A percentile compares a stretch with the other conserved stretches of the same genome.
Conservation (phyloP, 2,888 invertebrate genomes). For the Criorhina ranunculi region DNA sequence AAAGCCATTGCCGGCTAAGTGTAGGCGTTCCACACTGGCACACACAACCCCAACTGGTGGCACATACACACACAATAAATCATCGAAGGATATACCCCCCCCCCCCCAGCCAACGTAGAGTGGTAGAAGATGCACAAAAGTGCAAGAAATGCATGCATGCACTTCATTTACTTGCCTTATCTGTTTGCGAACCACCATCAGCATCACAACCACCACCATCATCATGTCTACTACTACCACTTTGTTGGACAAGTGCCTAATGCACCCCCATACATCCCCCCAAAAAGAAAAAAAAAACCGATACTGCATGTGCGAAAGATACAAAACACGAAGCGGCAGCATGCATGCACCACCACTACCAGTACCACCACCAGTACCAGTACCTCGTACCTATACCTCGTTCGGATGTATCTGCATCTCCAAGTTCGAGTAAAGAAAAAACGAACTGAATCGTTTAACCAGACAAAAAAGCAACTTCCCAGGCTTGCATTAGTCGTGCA, state of each 20-base stretch:
- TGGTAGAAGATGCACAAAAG: conserved; percentile 73
- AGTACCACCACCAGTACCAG: conserved; percentile 16
- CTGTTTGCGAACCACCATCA: conserved; percentile 70
- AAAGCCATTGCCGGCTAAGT: conserved; percentile 74
- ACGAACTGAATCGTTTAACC: conserved; percentile 68
- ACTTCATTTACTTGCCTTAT: conserved; percentile 75
- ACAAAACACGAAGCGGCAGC: conserved; percentile 66
- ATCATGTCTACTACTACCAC: conserved; percentile 32
- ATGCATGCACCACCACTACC: conserved; percentile 22
- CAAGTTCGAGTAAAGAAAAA: conserved; percentile 69
- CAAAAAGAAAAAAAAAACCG: conserved; percentile 52
- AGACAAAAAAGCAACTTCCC: conserved; percentile 75
- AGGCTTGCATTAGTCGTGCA: conserved; percentile 71
- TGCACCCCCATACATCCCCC: conserved; percentile 46
- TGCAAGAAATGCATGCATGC: conserved; percentile 77
- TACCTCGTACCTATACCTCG: conserved; percentile 17
- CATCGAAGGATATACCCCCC: conserved; percentile 76
- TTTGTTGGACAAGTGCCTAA: conserved; percentile 71
- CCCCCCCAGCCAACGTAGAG: conserved; percentile 63
- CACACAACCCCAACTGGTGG: conserved; percentile 34
- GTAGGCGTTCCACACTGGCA: conserved; percentile 73
- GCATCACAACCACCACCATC: conserved; percentile 54
- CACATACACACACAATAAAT: conserved; percentile 67
- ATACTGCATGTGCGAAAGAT: conserved; percentile 62
- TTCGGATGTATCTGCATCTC: conserved; percentile 75